Conservation (phyloP, 1,140 invertebrate genomes). For the Pollicipes pollicipes region DNA sequence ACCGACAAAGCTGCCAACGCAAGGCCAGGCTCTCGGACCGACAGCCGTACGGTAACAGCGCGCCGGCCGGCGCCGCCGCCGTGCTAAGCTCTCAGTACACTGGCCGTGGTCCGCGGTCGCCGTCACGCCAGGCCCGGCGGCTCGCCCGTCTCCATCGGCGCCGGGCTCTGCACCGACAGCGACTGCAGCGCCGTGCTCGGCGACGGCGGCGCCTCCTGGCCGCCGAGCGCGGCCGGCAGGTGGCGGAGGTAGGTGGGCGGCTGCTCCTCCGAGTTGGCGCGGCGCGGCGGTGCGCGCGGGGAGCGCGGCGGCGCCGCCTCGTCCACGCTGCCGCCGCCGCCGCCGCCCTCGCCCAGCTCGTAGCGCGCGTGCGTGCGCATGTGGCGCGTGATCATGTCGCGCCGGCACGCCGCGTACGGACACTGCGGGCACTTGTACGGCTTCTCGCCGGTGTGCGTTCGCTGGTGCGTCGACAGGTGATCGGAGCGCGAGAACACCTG, state of each 20-base stretch:
- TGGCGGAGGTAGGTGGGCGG: slow-evolving; percentile 17
- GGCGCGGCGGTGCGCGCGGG: slow-evolving; percentile 10
- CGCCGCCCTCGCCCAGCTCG: slow-evolving; percentile 24
- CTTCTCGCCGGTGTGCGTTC: slow-evolving; percentile 93
- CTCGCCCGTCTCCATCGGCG: slow-evolving; percentile 15
- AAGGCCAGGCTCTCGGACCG: not conserved
- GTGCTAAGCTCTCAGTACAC: too few relatives aligned
- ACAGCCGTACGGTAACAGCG: not conserved
- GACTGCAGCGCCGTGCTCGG: slow-evolving; percentile 19
- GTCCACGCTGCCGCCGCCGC: slow-evolving; percentile 14
- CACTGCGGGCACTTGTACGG: slow-evolving; percentile 92
- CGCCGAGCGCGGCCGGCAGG: slow-evolving; percentile 18
- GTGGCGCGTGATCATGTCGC: slow-evolving; percentile 85
- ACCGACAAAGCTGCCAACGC: not conserved
- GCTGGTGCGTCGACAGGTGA: slow-evolving; percentile 84
- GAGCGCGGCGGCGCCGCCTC: slow-evolving; percentile 14
- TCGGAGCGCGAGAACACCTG: slow-evolving; percentile 90
- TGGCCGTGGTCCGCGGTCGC: too few relatives aligned
- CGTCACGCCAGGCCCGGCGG: too few relatives aligned
- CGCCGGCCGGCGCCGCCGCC: too few relatives aligned
- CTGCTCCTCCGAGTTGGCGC: slow-evolving; percentile 16
- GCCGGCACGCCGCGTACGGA: slow-evolving; percentile 81
- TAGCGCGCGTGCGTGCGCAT: slow-evolving; percentile 47
- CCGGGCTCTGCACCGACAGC: slow-evolving; percentile 22
- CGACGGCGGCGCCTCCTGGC: slow-evolving; percentile 18